Percentiles rank a stretch among this genome's conserved stretches.
These are phyloP conservation scores for Lampropteryx suffumata DNA, from an alignment of 2,888 invertebrate genomes.

Conservation along the genomic window DNA sequence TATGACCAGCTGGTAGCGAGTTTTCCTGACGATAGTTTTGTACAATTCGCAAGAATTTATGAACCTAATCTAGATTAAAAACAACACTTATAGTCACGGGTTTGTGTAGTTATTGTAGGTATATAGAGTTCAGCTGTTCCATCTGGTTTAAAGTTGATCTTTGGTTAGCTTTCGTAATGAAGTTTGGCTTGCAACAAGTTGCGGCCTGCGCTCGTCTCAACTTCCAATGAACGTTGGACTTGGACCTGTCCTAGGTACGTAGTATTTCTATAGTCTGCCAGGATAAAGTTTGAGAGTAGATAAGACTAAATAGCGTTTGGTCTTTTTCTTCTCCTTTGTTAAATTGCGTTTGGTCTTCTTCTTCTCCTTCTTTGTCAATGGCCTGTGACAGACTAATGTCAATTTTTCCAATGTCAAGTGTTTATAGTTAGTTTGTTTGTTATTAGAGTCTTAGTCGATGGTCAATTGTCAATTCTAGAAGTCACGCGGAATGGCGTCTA, in stretches of 20 bases:
- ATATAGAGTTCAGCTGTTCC: conserved; percentile 5
- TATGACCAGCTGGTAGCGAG: neutral
- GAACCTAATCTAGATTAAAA: neutral
- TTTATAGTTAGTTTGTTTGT: too few species aligned
- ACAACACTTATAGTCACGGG: neutral
- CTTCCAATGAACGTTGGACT: conserved; percentile 29
- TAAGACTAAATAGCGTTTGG: conserved; percentile 17
- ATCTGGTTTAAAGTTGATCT: conserved; percentile 20
- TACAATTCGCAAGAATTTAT: neutral
- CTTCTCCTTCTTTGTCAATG: too few species aligned
- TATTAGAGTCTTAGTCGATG: too few species aligned
- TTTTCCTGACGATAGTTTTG: neutral
- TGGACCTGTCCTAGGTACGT: conserved; percentile 36
- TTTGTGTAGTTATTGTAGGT: conserved; percentile 11
- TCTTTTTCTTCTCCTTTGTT: too few species aligned
- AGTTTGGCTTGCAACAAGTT: conserved; percentile 37
- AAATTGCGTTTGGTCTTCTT: conserved; percentile 12
- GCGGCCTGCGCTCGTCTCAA: conserved; percentile 27
- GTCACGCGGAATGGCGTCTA: too few species aligned
- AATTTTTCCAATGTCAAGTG: too few species aligned
- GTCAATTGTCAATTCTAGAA: too few species aligned
- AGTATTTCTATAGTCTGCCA: conserved; percentile 43
- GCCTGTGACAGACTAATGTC: too few species aligned
- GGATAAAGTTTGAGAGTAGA: conserved; percentile 19
- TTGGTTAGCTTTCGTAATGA: conserved; percentile 14